phyloP scores from a whole-genome alignment of 2,113 vertebrate species.

The Meriones unguiculatus region DNA sequence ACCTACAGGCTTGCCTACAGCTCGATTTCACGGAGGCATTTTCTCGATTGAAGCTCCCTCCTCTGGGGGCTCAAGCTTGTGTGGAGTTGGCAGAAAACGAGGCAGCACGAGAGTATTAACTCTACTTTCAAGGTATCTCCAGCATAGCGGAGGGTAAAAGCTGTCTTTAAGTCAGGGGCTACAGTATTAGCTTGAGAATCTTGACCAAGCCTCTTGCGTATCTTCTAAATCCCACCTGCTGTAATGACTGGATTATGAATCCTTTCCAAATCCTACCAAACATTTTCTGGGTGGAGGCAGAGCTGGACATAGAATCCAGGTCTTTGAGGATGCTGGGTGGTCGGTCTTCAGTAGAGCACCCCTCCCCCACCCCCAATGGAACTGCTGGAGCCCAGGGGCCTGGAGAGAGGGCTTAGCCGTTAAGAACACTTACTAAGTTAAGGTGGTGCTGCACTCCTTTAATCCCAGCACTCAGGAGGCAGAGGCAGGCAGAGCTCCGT shows the following conservation, averaged over 20 bases:
- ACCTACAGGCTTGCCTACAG: background rate
- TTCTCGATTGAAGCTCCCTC: background rate
- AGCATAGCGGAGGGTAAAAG: background rate
- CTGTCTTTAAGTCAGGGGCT: constrained; percentile 4
- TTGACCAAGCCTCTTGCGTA: background rate
- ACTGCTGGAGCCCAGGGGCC: background rate
- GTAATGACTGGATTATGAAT: background rate
- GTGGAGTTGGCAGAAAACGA: background rate
- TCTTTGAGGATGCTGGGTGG: background rate
- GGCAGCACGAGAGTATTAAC: background rate
- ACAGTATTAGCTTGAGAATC: background rate
- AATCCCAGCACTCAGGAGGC: background rate
- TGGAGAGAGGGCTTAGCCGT: background rate
- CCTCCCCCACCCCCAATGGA: background rate
- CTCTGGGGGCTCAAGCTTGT: background rate
- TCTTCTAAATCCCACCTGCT: background rate
- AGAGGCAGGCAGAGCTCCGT: background rate
- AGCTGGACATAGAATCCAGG: background rate
- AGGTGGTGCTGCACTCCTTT: background rate
- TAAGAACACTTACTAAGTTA: background rate
- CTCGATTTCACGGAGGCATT: background rate
- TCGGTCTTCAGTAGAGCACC: background rate
- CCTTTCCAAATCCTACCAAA: background rate
- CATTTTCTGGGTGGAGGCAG: background rate
- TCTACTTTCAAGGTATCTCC: background rate